Percentiles rank a stretch among this genome's conserved stretches.
These are phyloP conservation scores for Drosophila dives DNA, from an alignment of 2,888 invertebrate species.

Conservation along the genomic window DNA sequence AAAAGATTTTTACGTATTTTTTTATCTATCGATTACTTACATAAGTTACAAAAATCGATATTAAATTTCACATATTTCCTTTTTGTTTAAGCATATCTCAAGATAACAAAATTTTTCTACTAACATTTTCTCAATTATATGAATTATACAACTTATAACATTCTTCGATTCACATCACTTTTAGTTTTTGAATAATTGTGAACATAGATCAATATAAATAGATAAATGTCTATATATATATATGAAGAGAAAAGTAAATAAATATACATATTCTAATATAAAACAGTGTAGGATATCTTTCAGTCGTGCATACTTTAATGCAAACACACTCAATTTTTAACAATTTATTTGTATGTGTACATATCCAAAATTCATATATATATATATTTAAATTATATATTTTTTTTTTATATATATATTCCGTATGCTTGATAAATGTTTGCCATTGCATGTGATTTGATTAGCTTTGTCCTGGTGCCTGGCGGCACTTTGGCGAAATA, in stretches of 20 bases:
- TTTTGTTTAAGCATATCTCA: background rate
- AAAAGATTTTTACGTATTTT: no score
- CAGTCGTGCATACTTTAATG: background rate
- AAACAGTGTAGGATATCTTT: background rate
- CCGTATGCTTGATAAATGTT: slow-evolving; percentile 66
- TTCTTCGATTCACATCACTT: background rate
- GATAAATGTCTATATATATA: background rate
- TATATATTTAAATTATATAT: background rate
- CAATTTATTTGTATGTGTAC: slow-evolving; percentile 4
- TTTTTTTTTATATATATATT: slow-evolving; percentile 13
- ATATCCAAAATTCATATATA: slow-evolving; percentile 27
- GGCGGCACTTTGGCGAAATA: slow-evolving; percentile 45
- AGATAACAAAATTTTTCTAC: background rate
- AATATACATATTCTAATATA: no score
- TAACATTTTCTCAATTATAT: background rate
- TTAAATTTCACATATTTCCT: background rate
- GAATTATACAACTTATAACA: background rate
- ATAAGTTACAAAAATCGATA: background rate
- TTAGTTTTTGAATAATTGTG: background rate
- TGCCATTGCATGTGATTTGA: slow-evolving; percentile 70
- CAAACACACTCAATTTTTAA: background rate
- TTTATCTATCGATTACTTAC: background rate
- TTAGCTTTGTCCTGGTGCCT: slow-evolving; percentile 61
- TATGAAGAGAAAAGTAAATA: no score
- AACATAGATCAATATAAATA: background rate